Percentiles rank a stretch among this genome's conserved stretches.
Evolutionary conservation across 2,797 vertebrate species (phyloP).

Genomic region (Macroramphosus scolopax): DNA sequence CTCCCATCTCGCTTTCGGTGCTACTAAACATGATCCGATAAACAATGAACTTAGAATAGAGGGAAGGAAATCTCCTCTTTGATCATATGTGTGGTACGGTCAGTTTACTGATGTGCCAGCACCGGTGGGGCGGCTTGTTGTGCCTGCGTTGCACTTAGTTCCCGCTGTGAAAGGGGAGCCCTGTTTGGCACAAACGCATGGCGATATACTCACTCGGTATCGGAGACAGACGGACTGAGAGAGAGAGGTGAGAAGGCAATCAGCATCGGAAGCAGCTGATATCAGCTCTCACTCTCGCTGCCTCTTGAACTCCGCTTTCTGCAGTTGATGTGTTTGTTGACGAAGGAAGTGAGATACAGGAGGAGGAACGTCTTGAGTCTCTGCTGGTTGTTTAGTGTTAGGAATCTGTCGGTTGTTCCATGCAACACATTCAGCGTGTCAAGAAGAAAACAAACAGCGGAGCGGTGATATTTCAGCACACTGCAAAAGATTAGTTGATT

Average conservation of each 20-base stretch:
- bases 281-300: constrained; percentile 9
- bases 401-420: too few species aligned
- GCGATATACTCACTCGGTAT: constrained; percentile 7
- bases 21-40: constrained; percentile 8
- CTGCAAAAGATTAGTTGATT: constrained; percentile 1
- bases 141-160: constrained; percentile 24
- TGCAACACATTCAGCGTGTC: too few species aligned
- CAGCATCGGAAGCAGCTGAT: constrained; percentile 2
- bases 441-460: constrained; percentile 6
- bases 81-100: neutral
- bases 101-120: constrained; percentile 36
- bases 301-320: constrained; percentile 12
- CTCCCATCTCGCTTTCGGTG: constrained; percentile 18
- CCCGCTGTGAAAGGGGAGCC: constrained; percentile 38
- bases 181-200: constrained; percentile 17
- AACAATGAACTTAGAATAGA: constrained; percentile 8
- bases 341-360: constrained; percentile 6
- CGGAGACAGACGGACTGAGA: constrained; percentile 1
- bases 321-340: constrained; percentile 15
- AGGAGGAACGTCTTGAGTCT: constrained; percentile 8
- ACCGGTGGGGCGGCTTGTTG: constrained; percentile 2
- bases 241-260: neutral
- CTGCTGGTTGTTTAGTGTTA: neutral
- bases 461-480: neutral
- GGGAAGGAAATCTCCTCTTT: neutral